Evolutionary conservation across 2,113 vertebrate species (phyloP), one percentile per base, ranked within the genome.

Genomic region (Chloebia gouldiae): DNA sequence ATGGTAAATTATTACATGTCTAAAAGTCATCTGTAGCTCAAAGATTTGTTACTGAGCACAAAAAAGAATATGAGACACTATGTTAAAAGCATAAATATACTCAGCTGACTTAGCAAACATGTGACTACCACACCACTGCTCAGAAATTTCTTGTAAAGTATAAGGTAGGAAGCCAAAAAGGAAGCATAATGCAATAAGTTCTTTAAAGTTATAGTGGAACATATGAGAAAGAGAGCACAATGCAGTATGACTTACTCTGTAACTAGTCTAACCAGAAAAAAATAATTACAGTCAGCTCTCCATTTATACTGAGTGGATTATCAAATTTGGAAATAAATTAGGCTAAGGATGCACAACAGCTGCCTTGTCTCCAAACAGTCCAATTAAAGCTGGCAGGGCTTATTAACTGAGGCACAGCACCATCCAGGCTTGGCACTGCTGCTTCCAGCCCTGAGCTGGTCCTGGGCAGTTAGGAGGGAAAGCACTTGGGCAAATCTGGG

Each of bases 261-360:
- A 93, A 96, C 84, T 88, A 82, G 90, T 90, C 81, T 77, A 94
- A 94, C 94, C 86, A 90, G 96, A 94, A 95, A 91, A 90, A 93
- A 57, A 42, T 94, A 94, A 96, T 97, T 96, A 91, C 5, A 94
- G 88, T 49, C 91, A 91, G 83, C 83, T 84, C 80, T 75, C 91
- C 92, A 91, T 93, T 94, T 96, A 93, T 92, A 66, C 80, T 60
- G 86, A 80, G 94, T 88, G 88, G 88, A 97, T 95, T 95, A 97
- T 96, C 92, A 86, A 94, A 94, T 97, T 92, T 94, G 95, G 86
- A 97, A 96, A 96, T 86, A 88, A 86, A 88, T 96, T 93, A 81
- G 31, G 42, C 71, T 88, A 71, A 88, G 76, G 91, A 94, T 88
- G 91, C 77, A 84, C 64, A 90, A 68, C 88, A 92, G 92, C 94